Evolutionary conservation across 1,140 invertebrate genomes (phyloP), one percentile per base, ranked within the genome.

Genomic region (Pygmarrhopalites habei): DNA sequence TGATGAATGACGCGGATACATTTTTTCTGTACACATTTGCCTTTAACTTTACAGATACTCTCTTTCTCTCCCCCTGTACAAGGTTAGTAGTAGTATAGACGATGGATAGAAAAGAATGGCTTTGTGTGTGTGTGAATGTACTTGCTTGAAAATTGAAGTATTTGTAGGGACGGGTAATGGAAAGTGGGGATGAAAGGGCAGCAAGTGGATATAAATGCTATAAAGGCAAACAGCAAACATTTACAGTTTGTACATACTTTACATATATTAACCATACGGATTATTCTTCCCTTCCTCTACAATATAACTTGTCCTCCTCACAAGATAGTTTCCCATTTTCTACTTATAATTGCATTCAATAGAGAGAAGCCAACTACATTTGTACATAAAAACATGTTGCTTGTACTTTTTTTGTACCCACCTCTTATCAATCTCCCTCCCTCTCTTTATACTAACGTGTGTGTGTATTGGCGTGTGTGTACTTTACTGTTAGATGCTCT

Each of bases 171-270:
- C n/a, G 32, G 56, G 66, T 68, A 68, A 68, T 68, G 58, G 59
- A 68, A 68, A 64, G 66, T 60, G 62, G 58, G 62, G 66, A 67
- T 49, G 58, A 64, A 62, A 67, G 61, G 65, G 65, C 65, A 67
- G 65, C 43, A 67, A 67, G 61, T 67, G 65, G 65, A n/a, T n/a
- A n/a, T n/a, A n/a, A n/a, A 60, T 67, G 60, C 47, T 58, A 60
- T 60, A 60, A 60, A 60, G 58, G 57, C 49, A 63, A 67, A 63
- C 60, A 66, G 30, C 52, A 62, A 62, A 57, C 43, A 62, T 61
- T 61, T 47, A 47, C 55, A 55, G 7, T 49, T 51, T 41, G 25
- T 47, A 46, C 49, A 32, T 51, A 62, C 15, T 17, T 51, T 39
- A 7, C 23, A 51, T 21, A n/a, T 25, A 25, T 41, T 17, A 29